Base-by-base conservation (phyloP, 2,888 invertebrate genomes). In the Clivina fossor region DNA sequence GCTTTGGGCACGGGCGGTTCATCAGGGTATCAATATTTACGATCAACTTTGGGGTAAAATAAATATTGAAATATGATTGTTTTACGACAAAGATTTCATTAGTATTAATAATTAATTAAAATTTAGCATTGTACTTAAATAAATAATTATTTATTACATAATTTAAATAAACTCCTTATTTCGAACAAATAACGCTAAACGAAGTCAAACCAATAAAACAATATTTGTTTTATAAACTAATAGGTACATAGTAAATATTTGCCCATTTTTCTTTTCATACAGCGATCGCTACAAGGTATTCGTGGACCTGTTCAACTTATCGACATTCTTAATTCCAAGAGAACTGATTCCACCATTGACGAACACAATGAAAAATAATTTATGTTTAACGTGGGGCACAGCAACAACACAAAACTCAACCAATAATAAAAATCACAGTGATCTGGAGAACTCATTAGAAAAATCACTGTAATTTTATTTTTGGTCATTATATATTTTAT, bases 251-350 rank as follows among this genome's bases (percentile, higher is more conserved):
- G n/a, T n/a, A n/a, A n/a, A n/a, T n/a, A n/a, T n/a, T 40, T 22
- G 28, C 9, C 24, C 11, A 28, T n/a, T 44, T 15, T 11, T 22
- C 38, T 40, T 59, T 58, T 41, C 48, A 80, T 81, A 35, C 77
- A 97, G 97, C 72, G 98, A 99, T 75, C 91, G 97, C 16, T 99
- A 99, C 80, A 98, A 98, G 76, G 94, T 98, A 22, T 99, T 99
- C 71, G 76, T 98, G 70, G 99, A 99, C 72, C 77, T 99, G 33
- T 98, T 97, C 79, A 99, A 99, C 73, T 76, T 99, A 54, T 96
- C 97, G 0, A 96, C 98, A 0, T 98, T 94, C 77, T 77, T 99
- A 59, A 87, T 99, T 65, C 98, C 98, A 0, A 85, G 97, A 4
- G 81, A 86, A 18, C 83, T 88, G 61, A 94, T 99, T 65, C 98